Evolutionary conservation across 2,797 vertebrate genomes (phyloP), one percentile per base, ranked within the genome.

Genomic region (Rhinichthys osculus): DNA sequence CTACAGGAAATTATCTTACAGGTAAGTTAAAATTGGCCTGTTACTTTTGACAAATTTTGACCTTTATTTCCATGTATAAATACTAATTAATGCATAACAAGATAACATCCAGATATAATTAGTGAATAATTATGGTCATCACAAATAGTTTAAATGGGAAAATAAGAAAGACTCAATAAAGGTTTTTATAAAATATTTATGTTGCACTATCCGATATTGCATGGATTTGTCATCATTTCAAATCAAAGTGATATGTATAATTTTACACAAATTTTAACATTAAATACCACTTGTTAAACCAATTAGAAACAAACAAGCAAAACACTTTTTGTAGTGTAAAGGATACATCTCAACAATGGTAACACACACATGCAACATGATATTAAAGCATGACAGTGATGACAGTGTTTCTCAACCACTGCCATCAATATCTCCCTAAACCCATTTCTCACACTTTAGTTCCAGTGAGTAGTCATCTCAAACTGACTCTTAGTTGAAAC

Each of bases 41-140:
- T 27, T 59, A 27, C 23, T 6, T 40, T 78, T 9, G 21, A 59
- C 57, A n/a, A 38, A 38, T 38, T 38, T 38, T 38, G 38, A 59
- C 2, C 23, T 33, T 76, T 76, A 77, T 57, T 62, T 62, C 4
- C 8, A 59, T 40, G 21, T 40, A 57, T 54, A 78, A 78, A 78
- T 78, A 35, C 76, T 62, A 78, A 78, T 59, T 17, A 40, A 78
- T 59, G 23, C 35, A 78, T 13, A 23, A 7, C 74, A 78, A 78
- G 33, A 54, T 5, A 78, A 21, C 11, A 5, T 40, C 23, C 35
- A 40, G 35, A n/a, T 54, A 78, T 59, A 78, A 59, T 78, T 7
- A 77, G 74, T 77, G 5, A 59, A 38, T 77, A 77, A 77, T 59
- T n/a, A 40, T 40, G 76, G 54, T 42, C 35, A 62, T 59, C 76